Conservation (phyloP, 2,888 invertebrate species). For the Lithophane ornitopus region DNA sequence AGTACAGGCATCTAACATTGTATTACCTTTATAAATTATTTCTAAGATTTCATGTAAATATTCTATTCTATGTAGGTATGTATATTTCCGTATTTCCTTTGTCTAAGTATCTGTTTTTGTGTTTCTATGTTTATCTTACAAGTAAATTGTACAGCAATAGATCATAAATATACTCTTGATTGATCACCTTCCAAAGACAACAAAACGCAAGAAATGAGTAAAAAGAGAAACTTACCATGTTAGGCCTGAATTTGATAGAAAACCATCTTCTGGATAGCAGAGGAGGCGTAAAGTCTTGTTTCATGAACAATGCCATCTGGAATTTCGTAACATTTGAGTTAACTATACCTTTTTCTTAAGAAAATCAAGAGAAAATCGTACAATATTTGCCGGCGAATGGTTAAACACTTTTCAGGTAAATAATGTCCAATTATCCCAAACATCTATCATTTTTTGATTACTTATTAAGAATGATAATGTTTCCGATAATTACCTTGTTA, state of each 20-base stretch:
- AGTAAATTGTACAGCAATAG: neutral
- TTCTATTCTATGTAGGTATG: too few relatives aligned
- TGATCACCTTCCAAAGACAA: neutral
- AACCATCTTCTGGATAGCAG: constrained; percentile 84
- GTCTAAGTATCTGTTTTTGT: neutral
- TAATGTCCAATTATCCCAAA: neutral
- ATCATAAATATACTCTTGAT: neutral
- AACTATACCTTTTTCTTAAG: neutral
- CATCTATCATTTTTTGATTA: neutral
- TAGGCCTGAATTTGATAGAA: constrained; percentile 84
- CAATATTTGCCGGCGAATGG: constrained; percentile 30
- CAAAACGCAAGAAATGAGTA: neutral
- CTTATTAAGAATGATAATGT: neutral
- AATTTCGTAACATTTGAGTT: constrained; percentile 56
- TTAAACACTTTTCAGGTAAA: neutral
- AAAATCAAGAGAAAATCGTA: neutral
- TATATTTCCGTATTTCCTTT: too few relatives aligned
- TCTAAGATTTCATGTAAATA: too few relatives aligned
- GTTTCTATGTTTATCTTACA: neutral
- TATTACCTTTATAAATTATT: too few relatives aligned
- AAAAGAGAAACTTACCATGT: constrained; percentile 77
- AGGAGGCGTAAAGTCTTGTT: constrained; percentile 85
- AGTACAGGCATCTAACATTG: too few relatives aligned
- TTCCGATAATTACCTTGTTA: neutral
- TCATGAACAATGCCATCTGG: constrained; percentile 86